Conservation (phyloP, 2,797 vertebrate species). For the Taeniopygia guttata region DNA sequence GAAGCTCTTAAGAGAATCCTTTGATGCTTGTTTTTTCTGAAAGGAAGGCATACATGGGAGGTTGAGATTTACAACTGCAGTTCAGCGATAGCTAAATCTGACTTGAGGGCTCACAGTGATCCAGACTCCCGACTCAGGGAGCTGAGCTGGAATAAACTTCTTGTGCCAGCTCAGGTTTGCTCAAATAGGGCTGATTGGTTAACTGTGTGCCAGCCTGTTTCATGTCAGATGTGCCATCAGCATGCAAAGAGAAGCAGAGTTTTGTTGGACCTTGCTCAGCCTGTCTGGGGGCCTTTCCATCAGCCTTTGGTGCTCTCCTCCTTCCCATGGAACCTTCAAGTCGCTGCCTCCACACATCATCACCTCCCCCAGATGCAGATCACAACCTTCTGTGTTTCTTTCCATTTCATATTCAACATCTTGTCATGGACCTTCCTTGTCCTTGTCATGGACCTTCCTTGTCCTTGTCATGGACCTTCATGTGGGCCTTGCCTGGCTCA, state of each 20-base stretch:
- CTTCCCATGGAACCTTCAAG: neutral
- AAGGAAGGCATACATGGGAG: neutral
- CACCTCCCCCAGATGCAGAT: neutral
- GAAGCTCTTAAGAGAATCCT: neutral
- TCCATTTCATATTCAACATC: neutral
- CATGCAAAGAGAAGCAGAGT: neutral
- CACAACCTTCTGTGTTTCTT: neutral
- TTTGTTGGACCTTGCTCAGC: neutral
- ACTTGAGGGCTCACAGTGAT: neutral
- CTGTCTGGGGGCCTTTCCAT: neutral
- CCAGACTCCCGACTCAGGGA: neutral
- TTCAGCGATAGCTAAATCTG: neutral
- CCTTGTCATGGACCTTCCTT: neutral
- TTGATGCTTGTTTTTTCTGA: conserved; percentile 13
- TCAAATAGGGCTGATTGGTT: neutral
- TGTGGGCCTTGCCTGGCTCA: neutral
- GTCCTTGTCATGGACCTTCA: neutral
- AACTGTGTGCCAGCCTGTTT: neutral
- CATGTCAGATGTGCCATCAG: neutral
- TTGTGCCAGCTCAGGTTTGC: neutral
- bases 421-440: neutral
- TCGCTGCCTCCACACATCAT: neutral
- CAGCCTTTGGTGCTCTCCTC: neutral
- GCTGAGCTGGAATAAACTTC: neutral
- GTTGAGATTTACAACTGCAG: conserved; percentile 17